Conservation (phyloP, 2,888 invertebrate genomes). For the Anthophora plumipes region DNA sequence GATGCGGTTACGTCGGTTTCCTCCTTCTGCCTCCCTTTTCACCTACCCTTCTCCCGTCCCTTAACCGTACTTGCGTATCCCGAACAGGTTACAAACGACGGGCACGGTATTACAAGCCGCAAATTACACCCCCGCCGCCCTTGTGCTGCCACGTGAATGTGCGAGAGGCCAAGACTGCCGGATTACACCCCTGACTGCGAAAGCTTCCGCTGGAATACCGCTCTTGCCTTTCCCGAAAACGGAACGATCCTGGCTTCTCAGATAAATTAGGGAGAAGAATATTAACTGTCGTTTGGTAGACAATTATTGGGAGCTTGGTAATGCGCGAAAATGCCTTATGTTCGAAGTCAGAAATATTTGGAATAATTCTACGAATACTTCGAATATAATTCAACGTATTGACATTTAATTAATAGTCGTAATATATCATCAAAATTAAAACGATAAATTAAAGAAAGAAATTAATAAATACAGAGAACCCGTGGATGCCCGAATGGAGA, state of each 20-base stretch:
- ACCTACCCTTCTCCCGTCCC: conserved; percentile 43
- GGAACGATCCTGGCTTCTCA: conserved; percentile 48
- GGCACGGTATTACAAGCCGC: conserved; percentile 80
- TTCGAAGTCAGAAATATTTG: neutral
- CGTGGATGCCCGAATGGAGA: neutral
- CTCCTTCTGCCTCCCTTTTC: conserved; percentile 53
- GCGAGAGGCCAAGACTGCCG: conserved; percentile 58
- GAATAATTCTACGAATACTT: neutral
- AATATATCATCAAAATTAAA: conserved; percentile 4
- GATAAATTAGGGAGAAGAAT: conserved; percentile 61
- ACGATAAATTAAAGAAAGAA: conserved; percentile 2
- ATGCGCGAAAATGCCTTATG: conserved; percentile 27
- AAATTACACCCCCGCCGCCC: conserved; percentile 74
- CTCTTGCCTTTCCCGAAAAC: conserved; percentile 35
- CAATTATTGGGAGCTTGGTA: conserved; percentile 52
- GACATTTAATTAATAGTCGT: neutral
- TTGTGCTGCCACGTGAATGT: conserved; percentile 60
- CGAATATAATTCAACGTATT: too few species aligned
- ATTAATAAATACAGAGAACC: too few species aligned
- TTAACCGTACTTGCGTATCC: conserved; percentile 73
- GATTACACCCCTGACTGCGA: conserved; percentile 60
- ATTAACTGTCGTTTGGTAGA: conserved; percentile 57
- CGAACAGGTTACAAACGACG: conserved; percentile 79
- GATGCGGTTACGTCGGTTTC: conserved; percentile 76
- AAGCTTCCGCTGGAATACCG: conserved; percentile 44